Evolutionary conservation across 2,888 invertebrate species (phyloP), one percentile per base, ranked within the genome.

Genomic region (Hirtodrosophila duncani): DNA sequence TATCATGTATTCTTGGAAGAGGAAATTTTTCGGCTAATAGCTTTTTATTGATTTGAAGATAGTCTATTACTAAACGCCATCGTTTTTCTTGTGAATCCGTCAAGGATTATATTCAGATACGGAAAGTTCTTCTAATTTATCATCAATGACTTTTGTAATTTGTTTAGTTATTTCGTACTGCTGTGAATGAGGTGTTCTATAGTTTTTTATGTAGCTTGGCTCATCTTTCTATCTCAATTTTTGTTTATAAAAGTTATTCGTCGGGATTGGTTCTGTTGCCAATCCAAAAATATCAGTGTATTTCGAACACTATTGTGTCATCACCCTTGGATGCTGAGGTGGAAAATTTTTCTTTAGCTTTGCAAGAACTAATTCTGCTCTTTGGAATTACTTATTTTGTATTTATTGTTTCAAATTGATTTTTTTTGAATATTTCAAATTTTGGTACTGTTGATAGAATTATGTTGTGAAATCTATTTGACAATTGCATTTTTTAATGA

Each of bases 41-140:
- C 24, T 49, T 49, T 30, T 49, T 49, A 14, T 42, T 42, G 20
- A 49, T 49, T 16, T 48, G 38, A 1, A 38, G 26, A 33, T 48
- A 39, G 33, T 39, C 27, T 7, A 13, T 6, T 13, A 27, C 27
- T 27, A 11, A 27, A 13, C 27, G 10, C 27, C 27, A 27, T 11
- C 13, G 4, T 4, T 27, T 27, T 5, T 27, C 9, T n/a, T 26
- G 10, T 6, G 24, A 16, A 9, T 9, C 24, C n/a, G 37, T 24
- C 2, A 24, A 3, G 6, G 37, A 9, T 27, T 38, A 3, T 27
- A 38, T 6, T 26, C 38, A 16, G 38, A 38, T 1, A 26, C 10
- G 7, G 38, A 38, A 8, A 26, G 27, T 30, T 34, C 34, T 4
- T 17, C 26, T 27, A 38, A 10, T 17, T 27, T 23, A 14, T 37